Conservation (phyloP, 2,113 vertebrate genomes). For the Nerophis lumbriciformis region DNA sequence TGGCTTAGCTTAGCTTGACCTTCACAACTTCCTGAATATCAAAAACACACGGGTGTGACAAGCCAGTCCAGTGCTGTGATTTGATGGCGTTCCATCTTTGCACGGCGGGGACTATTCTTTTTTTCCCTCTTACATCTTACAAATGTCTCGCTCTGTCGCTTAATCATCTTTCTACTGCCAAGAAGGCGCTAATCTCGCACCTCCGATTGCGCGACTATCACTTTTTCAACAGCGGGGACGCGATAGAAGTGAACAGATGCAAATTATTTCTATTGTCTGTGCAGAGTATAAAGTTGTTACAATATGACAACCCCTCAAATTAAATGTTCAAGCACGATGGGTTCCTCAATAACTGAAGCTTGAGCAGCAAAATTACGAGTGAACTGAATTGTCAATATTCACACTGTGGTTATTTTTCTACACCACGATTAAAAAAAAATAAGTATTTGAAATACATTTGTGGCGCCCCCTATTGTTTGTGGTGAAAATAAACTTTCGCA, state of each 20-base stretch:
- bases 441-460: too few relatives aligned
- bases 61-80: constrained; percentile 17
- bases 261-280: background rate
- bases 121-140: background rate
- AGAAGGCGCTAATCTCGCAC: background rate
- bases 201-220: background rate
- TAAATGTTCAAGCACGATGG: background rate
- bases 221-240: background rate
- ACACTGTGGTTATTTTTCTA: too few relatives aligned
- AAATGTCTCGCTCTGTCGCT: background rate
- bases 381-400: too few relatives aligned
- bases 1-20: constrained; percentile 44
- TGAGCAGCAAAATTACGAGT: too few relatives aligned
- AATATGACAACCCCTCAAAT: background rate
- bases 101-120: constrained; percentile 2
- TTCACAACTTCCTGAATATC: constrained; percentile 47
- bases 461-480: too few relatives aligned
- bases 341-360: background rate
- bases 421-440: too few relatives aligned
- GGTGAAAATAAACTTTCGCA: too few relatives aligned
- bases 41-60: constrained; percentile 34
- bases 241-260: background rate
- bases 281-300: background rate
- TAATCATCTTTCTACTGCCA: background rate
- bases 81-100: constrained; percentile 5